Percentiles rank a stretch among this genome's conserved stretches.
Conservation (phyloP, 2,113 vertebrate genomes). For the Chitala chitala region DNA sequence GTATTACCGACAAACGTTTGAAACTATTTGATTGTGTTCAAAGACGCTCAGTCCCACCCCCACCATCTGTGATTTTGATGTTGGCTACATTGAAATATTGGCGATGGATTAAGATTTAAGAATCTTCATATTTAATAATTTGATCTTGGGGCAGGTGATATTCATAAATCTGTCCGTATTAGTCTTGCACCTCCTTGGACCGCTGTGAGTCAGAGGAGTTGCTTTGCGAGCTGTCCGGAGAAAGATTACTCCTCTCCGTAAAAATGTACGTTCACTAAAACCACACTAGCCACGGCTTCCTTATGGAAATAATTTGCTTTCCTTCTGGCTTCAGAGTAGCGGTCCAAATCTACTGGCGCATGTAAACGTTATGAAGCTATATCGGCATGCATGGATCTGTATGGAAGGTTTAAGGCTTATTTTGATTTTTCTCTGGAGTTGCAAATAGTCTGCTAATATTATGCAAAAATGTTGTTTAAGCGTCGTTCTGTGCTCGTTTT, state of each 20-base stretch:
- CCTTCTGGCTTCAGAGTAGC: slow-evolving; percentile 2
- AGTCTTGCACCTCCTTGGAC: too few relatives aligned
- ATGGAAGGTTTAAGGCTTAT: slow-evolving; percentile 48
- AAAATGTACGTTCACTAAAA: slow-evolving; percentile 39
- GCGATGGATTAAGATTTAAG: too few relatives aligned
- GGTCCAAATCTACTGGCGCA: slow-evolving; percentile 14
- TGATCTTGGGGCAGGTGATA: too few relatives aligned
- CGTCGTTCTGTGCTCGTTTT: too few relatives aligned
- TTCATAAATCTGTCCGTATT: too few relatives aligned
- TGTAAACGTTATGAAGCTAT: slow-evolving; percentile 31
- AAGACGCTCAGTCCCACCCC: too few relatives aligned
- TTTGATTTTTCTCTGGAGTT: slow-evolving; percentile 48
- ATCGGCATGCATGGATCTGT: slow-evolving; percentile 43
- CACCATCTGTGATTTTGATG: too few relatives aligned
- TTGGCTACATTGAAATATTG: too few relatives aligned
- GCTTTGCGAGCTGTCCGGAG: slow-evolving; percentile 27
- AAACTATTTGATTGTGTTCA: too few relatives aligned
- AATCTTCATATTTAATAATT: too few relatives aligned
- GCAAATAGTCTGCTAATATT: slow-evolving; percentile 50
- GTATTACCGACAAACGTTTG: too few relatives aligned
- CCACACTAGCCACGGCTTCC: slow-evolving; percentile 29
- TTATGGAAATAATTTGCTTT: slow-evolving; percentile 34
- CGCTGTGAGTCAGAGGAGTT: slow-evolving; percentile 9
- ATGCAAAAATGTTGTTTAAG: too few relatives aligned
- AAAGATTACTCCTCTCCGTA: slow-evolving; percentile 39